phyloP scores from a whole-genome alignment of 2,113 vertebrate species.

The Otus sunia region DNA sequence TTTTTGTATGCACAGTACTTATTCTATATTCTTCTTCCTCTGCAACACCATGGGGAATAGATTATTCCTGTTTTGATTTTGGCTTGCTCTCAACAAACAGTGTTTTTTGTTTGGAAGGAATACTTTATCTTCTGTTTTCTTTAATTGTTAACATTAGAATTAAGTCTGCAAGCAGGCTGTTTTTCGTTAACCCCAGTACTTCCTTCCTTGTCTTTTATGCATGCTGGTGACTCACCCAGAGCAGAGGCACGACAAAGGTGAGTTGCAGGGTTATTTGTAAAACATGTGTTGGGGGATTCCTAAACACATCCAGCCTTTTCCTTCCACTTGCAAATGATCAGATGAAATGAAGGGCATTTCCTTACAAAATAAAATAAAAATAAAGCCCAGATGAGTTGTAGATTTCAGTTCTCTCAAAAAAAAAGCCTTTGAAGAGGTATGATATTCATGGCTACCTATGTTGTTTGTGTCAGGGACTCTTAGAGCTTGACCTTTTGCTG shows the following conservation, averaged over 20 bases:
- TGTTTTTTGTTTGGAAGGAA: background rate
- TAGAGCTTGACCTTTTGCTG: background rate
- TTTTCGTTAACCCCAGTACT: background rate
- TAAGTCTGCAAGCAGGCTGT: background rate
- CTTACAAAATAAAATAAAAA: background rate
- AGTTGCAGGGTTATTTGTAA: background rate
- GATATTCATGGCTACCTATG: background rate
- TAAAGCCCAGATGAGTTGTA: background rate
- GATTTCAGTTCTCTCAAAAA: background rate
- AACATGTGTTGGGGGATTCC: background rate
- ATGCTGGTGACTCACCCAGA: background rate
- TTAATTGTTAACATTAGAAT: background rate
- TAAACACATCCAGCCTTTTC: background rate
- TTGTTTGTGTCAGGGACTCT: background rate
- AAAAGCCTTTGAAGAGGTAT: background rate
- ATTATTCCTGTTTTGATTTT: background rate
- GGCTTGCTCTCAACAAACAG: background rate
- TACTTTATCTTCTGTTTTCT: background rate
- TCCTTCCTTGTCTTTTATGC: conserved; percentile 7
- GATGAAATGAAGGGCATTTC: background rate
- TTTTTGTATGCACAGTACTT: background rate
- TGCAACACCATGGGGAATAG: background rate
- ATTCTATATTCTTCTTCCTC: background rate
- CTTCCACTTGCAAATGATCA: background rate
- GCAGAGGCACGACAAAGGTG: background rate